Conservation (phyloP, 2,113 vertebrate species). For the Elachura formosa region DNA sequence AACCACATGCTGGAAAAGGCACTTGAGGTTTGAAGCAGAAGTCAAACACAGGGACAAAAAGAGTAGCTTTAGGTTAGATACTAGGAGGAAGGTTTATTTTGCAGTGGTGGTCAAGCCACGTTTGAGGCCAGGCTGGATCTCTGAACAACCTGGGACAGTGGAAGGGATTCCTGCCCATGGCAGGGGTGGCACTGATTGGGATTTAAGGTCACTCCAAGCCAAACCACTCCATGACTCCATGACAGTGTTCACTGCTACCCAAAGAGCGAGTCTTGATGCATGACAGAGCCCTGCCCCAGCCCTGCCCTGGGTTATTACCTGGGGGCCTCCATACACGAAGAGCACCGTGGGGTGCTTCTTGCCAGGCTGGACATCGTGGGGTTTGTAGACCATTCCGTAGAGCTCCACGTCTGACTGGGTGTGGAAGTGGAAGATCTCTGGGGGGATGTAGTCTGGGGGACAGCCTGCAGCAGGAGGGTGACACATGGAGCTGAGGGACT, state of each 20-base stretch:
- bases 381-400: slow-evolving; percentile 96
- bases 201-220: not conserved
- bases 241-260: not conserved
- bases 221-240: not conserved
- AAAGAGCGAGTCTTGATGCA: accelerated
- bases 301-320: slow-evolving; percentile 70
- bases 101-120: not conserved
- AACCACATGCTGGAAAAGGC: not conserved
- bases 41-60: not conserved
- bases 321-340: slow-evolving; percentile 94
- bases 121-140: not conserved
- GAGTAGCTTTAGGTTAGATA: not conserved
- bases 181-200: not conserved
- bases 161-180: not conserved
- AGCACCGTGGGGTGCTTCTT: slow-evolving; percentile 94
- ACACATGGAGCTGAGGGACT: not conserved
- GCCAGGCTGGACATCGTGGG: slow-evolving; percentile 85
- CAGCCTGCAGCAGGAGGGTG: slow-evolving; percentile 76
- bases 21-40: not conserved
- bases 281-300: not conserved
- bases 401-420: slow-evolving; percentile 85
- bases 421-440: slow-evolving; percentile 92
- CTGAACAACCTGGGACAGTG: not conserved
- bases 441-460: slow-evolving; percentile 90
- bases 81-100: not conserved